Base-by-base conservation (phyloP, 1,140 invertebrate genomes). In the Yoshiicerus persimilis region DNA sequence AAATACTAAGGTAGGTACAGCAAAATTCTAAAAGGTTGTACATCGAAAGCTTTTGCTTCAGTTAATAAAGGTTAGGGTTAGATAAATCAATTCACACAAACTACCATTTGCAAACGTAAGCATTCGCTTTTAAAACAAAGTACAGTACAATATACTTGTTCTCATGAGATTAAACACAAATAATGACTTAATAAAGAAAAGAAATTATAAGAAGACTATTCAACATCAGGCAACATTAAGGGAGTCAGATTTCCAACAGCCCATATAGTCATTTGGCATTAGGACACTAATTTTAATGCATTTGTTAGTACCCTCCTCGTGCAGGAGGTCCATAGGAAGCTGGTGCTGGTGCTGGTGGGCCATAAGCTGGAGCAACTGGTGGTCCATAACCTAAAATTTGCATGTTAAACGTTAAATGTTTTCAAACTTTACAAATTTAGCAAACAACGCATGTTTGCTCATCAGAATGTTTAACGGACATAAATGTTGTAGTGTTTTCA, bases 301-400 rank as follows among this genome's bases (percentile, higher is more conserved):
- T 93, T 56, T 56, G 20, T 89, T 94, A 94, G 56, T 91, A 92
- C 88, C 93, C 93, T 8, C 91, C 83, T 2, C 91, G 91, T 3
- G 90, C 90, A 36, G 91, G 90, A 5, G 89, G 89, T 1, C 86
- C 89, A 9, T 91, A 90, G 4, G 91, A 90, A 6, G 93, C 93
- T 39, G 91, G 91, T 27, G 90, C 89, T 66, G 91, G 23, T 90
- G 89, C 10, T n/a, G 92, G 92, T 11, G 91, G 87, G 0, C 91
- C 90, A 87, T 92, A 92, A 10, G 88, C 90, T 91, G 97, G 38
- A 97, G 96, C 93, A 8, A 3, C 2, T 39, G 38, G 38, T 39
- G 38, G 38, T 39, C 41, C 20, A 41, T 2, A 41, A 41, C 39
- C 9, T 1, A 41, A 4, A 9, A 41, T 41, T 41, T 11, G 39